phyloP scores from a whole-genome alignment of 2,113 vertebrate species.

The Capreolus pygargus region DNA sequence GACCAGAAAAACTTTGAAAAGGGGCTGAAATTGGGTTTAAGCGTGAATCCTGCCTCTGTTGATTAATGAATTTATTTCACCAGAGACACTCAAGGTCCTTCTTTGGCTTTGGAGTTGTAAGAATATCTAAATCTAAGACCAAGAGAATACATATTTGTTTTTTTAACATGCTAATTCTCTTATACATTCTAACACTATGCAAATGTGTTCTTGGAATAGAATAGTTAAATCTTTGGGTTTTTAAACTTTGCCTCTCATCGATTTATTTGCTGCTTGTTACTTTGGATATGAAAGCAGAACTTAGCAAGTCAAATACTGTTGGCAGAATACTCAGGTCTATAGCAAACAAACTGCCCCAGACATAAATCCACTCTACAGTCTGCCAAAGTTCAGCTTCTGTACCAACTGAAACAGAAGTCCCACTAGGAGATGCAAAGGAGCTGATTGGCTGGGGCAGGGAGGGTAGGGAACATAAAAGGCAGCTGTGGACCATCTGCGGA shows the following conservation, averaged over 20 bases:
- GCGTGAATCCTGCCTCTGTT: background rate
- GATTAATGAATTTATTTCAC: background rate
- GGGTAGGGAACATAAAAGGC: slow-evolving; percentile 74
- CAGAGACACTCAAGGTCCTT: background rate
- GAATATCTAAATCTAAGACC: background rate
- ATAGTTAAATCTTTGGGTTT: background rate
- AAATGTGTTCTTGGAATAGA: background rate
- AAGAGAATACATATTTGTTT: background rate
- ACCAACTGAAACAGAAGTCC: slow-evolving; percentile 30
- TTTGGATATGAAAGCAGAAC: slow-evolving; percentile 11
- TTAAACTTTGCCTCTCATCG: background rate
- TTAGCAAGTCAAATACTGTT: background rate
- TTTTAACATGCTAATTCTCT: background rate
- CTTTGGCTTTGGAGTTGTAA: background rate
- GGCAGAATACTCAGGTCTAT: background rate
- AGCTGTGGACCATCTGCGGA: background rate
- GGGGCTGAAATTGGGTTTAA: background rate
- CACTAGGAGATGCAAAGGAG: background rate
- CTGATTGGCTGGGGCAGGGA: slow-evolving; percentile 67
- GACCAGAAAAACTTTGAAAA: background rate
- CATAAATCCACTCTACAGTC: slow-evolving; percentile 31
- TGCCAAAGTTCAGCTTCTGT: slow-evolving; percentile 41
- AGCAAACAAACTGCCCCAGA: slow-evolving; percentile 8
- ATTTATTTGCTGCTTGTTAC: background rate
- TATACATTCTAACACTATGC: background rate